Evolutionary conservation across 2,113 vertebrate genomes (phyloP).

Genomic region (Notarius lentiginosus): DNA sequence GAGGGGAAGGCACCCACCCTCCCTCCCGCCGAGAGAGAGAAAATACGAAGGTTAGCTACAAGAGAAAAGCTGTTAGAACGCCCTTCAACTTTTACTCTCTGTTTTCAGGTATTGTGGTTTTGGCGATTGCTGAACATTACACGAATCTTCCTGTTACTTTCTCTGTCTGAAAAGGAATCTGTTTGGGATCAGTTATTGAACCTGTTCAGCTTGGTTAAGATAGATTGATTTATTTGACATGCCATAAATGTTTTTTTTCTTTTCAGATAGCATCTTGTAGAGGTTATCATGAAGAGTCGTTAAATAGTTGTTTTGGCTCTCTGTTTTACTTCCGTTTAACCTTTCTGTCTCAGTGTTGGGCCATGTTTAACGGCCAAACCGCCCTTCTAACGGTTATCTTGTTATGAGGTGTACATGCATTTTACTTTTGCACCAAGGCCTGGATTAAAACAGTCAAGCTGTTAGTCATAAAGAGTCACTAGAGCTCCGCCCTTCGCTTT

Average conservation of each 20-base stretch:
- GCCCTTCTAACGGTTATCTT: constrained; percentile 25
- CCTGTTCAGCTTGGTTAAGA: neutral
- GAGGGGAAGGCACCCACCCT: constrained; percentile 49
- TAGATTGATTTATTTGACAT: neutral
- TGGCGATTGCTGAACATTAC: neutral
- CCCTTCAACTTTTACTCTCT: constrained; percentile 11
- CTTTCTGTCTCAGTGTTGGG: neutral
- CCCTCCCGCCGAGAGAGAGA: neutral
- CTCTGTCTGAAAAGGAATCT: neutral
- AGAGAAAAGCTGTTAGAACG: neutral
- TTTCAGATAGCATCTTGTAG: neutral
- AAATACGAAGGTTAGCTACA: constrained; percentile 5
- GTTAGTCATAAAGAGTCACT: constrained; percentile 21
- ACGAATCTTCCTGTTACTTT: neutral
- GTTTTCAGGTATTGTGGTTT: constrained; percentile 20
- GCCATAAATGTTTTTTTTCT: neutral
- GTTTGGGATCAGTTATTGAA: neutral
- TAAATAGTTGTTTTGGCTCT: neutral
- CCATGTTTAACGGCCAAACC: constrained; percentile 11
- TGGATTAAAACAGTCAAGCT: constrained; percentile 15
- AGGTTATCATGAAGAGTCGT: neutral
- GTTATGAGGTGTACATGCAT: constrained; percentile 41
- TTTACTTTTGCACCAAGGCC: neutral
- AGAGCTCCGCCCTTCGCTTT: neutral
- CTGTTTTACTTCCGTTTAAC: neutral